These are phyloP conservation scores for Protosalanx chinensis DNA, from an alignment of 2,797 vertebrate species.

Conservation along the genomic window DNA sequence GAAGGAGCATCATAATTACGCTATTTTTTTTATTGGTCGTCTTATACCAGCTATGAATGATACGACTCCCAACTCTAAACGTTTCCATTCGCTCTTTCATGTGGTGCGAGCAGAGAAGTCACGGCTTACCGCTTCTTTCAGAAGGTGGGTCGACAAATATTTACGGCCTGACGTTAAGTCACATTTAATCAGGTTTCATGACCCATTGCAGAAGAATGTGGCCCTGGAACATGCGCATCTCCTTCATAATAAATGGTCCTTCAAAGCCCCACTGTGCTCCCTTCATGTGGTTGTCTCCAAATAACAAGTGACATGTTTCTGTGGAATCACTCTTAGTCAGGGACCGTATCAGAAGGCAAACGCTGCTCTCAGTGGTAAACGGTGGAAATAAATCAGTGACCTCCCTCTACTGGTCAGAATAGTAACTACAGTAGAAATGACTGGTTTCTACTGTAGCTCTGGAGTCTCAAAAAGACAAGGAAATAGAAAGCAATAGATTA, in stretches of 20 bases:
- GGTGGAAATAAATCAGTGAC: constrained; percentile 71
- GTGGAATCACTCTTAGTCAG: constrained; percentile 69
- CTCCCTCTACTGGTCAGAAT: constrained; percentile 75
- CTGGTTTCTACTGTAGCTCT: constrained; percentile 19
- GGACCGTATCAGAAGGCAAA: constrained; percentile 51
- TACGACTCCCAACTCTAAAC: constrained; percentile 74
- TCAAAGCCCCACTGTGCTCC: constrained; percentile 59
- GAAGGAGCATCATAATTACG: constrained; percentile 78
- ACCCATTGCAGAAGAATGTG: constrained; percentile 68
- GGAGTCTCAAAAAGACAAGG: constrained; percentile 18
- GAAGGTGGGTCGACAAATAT: constrained; percentile 80
- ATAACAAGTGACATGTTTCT: constrained; percentile 78
- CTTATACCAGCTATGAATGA: constrained; percentile 78
- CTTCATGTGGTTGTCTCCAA: constrained; percentile 74
- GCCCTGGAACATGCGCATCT: constrained; percentile 71
- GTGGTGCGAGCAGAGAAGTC: constrained; percentile 67
- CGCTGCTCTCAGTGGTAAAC: constrained; percentile 53
- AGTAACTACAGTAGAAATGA: constrained; percentile 65
- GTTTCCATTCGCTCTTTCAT: constrained; percentile 81
- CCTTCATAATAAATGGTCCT: constrained; percentile 71
- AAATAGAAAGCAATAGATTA: constrained; percentile 8
- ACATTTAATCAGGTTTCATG: constrained; percentile 72
- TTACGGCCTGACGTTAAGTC: constrained; percentile 72
- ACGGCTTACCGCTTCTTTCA: constrained; percentile 68
- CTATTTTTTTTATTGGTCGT: constrained; percentile 81